phyloP scores from a whole-genome alignment of 2,888 invertebrate genomes.

The Sphaeridia pumilis region DNA sequence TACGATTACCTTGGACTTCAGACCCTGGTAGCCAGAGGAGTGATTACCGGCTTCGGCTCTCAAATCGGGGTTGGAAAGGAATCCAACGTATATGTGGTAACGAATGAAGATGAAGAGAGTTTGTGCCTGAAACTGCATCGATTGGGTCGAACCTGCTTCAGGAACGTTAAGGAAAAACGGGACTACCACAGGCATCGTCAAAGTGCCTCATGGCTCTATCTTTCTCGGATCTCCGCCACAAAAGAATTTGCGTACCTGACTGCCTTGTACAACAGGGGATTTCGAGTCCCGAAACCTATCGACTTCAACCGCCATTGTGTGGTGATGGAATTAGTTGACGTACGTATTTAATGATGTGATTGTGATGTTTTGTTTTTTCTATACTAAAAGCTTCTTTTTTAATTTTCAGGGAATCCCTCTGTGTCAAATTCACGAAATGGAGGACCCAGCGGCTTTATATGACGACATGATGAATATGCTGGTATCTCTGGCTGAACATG shows the following conservation, averaged over 20 bases:
- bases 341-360: constrained; percentile 5
- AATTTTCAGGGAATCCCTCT: constrained; percentile 22
- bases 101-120: constrained; percentile 62
- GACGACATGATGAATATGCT: constrained; percentile 90
- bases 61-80: constrained; percentile 99
- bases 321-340: constrained; percentile 83
- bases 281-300: constrained; percentile 89
- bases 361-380: background rate
- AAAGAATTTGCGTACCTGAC: constrained; percentile 98
- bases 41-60: constrained; percentile 80
- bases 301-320: constrained; percentile 91
- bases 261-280: constrained; percentile 74
- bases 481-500: constrained; percentile 77
- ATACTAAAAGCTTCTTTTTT: constrained; percentile 1
- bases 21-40: constrained; percentile 63
- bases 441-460: constrained; percentile 65
- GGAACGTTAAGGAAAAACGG: constrained; percentile 87
- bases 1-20: constrained; percentile 95
- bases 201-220: constrained; percentile 86
- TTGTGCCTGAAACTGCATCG: constrained; percentile 84
- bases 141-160: constrained; percentile 88
- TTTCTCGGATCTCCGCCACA: constrained; percentile 90
- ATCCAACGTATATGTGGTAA: constrained; percentile 88
- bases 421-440: constrained; percentile 50
- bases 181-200: constrained; percentile 91